Evolutionary conservation across 2,797 vertebrate genomes (phyloP).

Genomic region (Gorsachius magnificus): DNA sequence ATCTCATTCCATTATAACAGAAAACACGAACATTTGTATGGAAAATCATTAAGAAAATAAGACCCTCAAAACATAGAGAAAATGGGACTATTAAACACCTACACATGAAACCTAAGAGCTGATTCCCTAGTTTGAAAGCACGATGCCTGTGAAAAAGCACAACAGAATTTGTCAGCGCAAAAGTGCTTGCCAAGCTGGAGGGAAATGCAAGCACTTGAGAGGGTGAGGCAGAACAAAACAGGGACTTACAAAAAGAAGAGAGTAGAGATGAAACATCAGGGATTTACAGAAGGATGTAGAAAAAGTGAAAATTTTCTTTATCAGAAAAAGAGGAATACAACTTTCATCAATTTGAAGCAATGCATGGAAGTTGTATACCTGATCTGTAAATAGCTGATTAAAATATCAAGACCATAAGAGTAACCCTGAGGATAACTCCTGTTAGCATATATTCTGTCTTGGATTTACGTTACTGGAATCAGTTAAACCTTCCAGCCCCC

Average conservation of each 20-base stretch:
- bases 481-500: not conserved
- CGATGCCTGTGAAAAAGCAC: not conserved
- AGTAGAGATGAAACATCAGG: not conserved
- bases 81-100: not conserved
- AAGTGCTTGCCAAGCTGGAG: not conserved
- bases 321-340: not conserved
- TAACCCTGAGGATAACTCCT: not conserved
- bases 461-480: not conserved
- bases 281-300: not conserved
- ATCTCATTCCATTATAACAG: not conserved
- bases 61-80: not conserved
- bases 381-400: not conserved
- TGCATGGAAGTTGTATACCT: not conserved
- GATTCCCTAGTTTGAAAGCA: not conserved
- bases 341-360: not conserved
- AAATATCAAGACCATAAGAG: not conserved
- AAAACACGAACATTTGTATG: not conserved
- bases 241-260: not conserved
- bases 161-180: not conserved
- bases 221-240: not conserved
- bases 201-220: not conserved
- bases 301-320: not conserved
- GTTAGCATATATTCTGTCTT: not conserved
- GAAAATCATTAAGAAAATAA: not conserved
- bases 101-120: not conserved